These are phyloP conservation scores for Zootermopsis nevadensis DNA, from an alignment of 2,888 invertebrate genomes.

Conservation along the genomic window DNA sequence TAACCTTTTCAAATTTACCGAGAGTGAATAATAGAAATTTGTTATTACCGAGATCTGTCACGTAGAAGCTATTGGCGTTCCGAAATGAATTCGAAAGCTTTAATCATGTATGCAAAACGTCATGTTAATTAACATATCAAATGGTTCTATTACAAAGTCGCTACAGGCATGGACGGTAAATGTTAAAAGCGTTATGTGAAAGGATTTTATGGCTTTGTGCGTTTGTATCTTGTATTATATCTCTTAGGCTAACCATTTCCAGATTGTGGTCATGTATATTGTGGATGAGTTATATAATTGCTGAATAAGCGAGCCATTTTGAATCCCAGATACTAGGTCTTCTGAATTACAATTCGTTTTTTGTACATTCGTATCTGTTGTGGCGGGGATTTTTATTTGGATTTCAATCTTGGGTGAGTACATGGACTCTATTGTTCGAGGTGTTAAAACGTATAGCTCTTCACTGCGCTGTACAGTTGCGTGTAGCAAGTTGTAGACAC, in stretches of 20 bases:
- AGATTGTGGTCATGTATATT: constrained; percentile 14
- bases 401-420: background rate
- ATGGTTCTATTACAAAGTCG: constrained; percentile 26
- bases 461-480: too few species aligned
- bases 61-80: background rate
- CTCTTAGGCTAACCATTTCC: constrained; percentile 24
- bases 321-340: background rate
- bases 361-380: background rate
- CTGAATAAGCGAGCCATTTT: background rate
- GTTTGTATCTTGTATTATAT: constrained; percentile 31
- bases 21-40: background rate
- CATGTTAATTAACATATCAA: constrained; percentile 40
- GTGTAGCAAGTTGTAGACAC: too few species aligned
- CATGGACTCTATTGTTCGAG: background rate
- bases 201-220: background rate
- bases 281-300: constrained; percentile 29
- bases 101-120: constrained; percentile 26
- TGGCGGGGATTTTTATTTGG: background rate
- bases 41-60: background rate
- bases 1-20: background rate
- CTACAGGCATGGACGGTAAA: background rate
- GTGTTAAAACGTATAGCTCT: background rate
- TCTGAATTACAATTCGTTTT: background rate
- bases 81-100: background rate
- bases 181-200: constrained; percentile 26